These are phyloP conservation scores for Parnassius mnemosyne DNA, from an alignment of 2,888 invertebrate genomes.

Conservation along the genomic window DNA sequence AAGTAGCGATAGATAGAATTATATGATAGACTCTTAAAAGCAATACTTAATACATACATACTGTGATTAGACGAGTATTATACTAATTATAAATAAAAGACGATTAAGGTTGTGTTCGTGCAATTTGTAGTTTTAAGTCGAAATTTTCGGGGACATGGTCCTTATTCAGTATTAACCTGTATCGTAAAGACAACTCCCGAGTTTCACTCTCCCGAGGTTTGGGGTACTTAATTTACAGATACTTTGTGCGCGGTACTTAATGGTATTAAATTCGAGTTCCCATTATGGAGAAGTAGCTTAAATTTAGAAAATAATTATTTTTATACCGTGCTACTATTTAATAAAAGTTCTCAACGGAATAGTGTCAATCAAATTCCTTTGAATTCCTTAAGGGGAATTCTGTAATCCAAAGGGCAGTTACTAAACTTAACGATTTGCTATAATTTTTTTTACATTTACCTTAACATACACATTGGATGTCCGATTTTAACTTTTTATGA, in stretches of 20 bases:
- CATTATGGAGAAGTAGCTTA: background rate
- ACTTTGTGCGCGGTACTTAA: slow-evolving; percentile 13
- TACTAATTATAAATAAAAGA: slow-evolving; percentile 56
- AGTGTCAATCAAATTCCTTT: background rate
- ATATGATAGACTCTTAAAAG: slow-evolving; percentile 50
- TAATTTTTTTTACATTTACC: too few species aligned
- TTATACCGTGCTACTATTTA: too few species aligned
- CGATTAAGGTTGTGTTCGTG: slow-evolving; percentile 77
- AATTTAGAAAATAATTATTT: too few species aligned
- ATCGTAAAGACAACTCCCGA: slow-evolving; percentile 20
- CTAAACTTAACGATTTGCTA: background rate
- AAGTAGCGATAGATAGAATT: slow-evolving; percentile 36
- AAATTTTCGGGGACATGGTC: slow-evolving; percentile 57
- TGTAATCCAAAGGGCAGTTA: slow-evolving; percentile 19
- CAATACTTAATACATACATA: slow-evolving; percentile 60
- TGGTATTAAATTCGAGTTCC: background rate
- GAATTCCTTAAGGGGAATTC: slow-evolving; percentile 1
- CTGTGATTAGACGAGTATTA: slow-evolving; percentile 72
- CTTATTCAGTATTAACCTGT: slow-evolving; percentile 34
- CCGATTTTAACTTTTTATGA: background rate
- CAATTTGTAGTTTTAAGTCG: slow-evolving; percentile 72
- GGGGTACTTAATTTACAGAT: slow-evolving; percentile 21
- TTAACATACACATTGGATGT: too few species aligned
- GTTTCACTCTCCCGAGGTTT: background rate
- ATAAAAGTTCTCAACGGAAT: too few species aligned